phyloP scores from a whole-genome alignment of 2,888 invertebrate species.

The Apeira syringaria region DNA sequence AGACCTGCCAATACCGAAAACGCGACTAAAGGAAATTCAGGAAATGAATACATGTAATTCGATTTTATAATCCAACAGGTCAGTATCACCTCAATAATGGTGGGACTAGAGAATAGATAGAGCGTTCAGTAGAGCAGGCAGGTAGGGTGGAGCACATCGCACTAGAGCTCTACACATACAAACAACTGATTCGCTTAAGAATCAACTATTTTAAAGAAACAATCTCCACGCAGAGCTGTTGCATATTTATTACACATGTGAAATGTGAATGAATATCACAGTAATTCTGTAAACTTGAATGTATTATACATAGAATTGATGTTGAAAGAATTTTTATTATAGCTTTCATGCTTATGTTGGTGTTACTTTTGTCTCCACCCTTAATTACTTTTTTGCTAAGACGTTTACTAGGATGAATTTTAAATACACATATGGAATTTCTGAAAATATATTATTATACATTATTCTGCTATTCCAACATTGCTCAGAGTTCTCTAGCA shows the following conservation, averaged over 20 bases:
- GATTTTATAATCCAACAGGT: too few species aligned
- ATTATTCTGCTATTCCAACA: constrained; percentile 8
- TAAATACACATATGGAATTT: constrained; percentile 1
- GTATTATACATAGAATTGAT: constrained; percentile 39
- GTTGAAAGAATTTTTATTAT: constrained; percentile 49
- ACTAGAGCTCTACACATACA: constrained; percentile 10
- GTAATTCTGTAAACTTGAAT: constrained; percentile 64
- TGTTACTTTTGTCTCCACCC: constrained; percentile 2
- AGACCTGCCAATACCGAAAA: too few species aligned
- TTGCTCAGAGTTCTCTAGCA: constrained; percentile 13
- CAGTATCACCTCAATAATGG: too few species aligned
- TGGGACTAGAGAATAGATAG: too few species aligned
- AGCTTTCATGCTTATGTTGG: constrained; percentile 22
- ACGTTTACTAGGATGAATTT: constrained; percentile 8
- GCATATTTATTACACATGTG: constrained; percentile 47
- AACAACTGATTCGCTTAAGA: constrained; percentile 18
- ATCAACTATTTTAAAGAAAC: constrained; percentile 38
- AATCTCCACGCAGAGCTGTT: constrained; percentile 56
- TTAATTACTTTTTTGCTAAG: constrained; percentile 7
- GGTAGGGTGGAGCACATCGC: not conserved
- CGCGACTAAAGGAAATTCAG: too few species aligned
- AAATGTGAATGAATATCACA: constrained; percentile 75
- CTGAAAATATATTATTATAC: constrained; percentile 9
- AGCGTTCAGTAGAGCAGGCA: too few species aligned
- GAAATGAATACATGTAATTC: too few species aligned